Conservation (phyloP, 2,113 vertebrate genomes). For the Sakesphorus luctuosus region DNA sequence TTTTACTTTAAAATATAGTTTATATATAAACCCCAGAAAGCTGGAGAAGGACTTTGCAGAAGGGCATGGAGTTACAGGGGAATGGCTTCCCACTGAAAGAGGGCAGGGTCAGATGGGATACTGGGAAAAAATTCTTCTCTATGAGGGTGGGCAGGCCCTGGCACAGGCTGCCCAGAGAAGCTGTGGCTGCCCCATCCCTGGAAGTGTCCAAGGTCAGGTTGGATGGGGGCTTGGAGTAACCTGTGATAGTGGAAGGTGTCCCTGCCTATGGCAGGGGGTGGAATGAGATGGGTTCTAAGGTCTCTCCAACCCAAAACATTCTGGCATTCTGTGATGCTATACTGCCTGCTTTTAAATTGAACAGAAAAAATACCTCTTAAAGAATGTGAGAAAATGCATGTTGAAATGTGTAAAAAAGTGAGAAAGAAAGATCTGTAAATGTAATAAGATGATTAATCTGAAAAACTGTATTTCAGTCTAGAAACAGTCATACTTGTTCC, state of each 20-base stretch:
- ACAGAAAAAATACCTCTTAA: background rate
- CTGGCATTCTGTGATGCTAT: background rate
- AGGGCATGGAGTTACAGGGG: rapidly evolving
- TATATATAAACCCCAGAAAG: background rate
- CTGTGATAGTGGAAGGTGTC: background rate
- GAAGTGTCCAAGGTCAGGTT: rapidly evolving
- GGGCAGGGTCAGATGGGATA: background rate
- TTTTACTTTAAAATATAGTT: background rate
- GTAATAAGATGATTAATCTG: background rate
- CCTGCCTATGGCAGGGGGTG: background rate
- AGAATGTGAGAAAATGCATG: rapidly evolving
- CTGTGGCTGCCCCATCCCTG: background rate
- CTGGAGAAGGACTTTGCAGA: background rate
- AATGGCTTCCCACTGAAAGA: background rate
- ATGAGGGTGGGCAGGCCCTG: background rate
- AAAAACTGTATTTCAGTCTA: background rate
- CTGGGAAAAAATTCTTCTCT: background rate
- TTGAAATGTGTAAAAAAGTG: background rate
- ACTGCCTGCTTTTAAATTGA: background rate
- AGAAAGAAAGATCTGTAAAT: background rate
- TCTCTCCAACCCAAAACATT: background rate
- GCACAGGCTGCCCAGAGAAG: background rate
- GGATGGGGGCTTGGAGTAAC: rapidly evolving
- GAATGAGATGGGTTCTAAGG: rapidly evolving
- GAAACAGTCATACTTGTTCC: background rate